Evolutionary conservation across 2,888 invertebrate species (phyloP).

Genomic region (Cabera pusaria): DNA sequence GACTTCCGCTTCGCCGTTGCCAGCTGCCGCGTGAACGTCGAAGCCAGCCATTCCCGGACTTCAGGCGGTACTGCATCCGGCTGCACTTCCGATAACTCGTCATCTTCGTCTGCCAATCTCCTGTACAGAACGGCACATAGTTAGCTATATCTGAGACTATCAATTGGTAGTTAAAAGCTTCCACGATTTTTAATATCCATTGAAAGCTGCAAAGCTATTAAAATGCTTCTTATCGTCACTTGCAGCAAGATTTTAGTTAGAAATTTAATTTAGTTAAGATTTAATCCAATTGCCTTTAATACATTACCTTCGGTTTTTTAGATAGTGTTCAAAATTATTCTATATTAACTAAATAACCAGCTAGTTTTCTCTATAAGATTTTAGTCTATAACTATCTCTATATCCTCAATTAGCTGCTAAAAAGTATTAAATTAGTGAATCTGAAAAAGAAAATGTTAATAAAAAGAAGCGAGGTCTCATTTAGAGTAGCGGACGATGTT

Average conservation of each 20-base stretch:
- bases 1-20: slow-evolving; percentile 89
- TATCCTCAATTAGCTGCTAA: slow-evolving; percentile 27
- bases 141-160: slow-evolving; percentile 31
- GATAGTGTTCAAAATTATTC: slow-evolving; percentile 12
- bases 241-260: no score
- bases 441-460: slow-evolving; percentile 35
- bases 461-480: slow-evolving; percentile 24
- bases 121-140: slow-evolving; percentile 67
- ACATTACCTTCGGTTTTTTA: slow-evolving; percentile 37
- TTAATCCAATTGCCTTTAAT: no score
- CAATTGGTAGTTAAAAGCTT: slow-evolving; percentile 7
- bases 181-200: slow-evolving; percentile 30
- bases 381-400: slow-evolving; percentile 34
- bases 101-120: slow-evolving; percentile 94
- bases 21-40: slow-evolving; percentile 96
- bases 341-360: slow-evolving; percentile 8
- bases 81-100: slow-evolving; percentile 97
- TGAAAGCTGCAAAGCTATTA: slow-evolving; percentile 46
- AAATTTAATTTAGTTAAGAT: no score
- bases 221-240: no score
- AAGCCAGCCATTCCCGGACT: slow-evolving; percentile 97
- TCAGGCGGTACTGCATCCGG: slow-evolving; percentile 98
- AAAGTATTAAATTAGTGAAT: slow-evolving; percentile 30
- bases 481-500: slow-evolving; percentile 16
- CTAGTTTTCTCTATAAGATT: slow-evolving; percentile 30